These are phyloP conservation scores for Himalopsyche kuldschensis DNA, from an alignment of 2,888 invertebrate genomes.

Conservation along the genomic window DNA sequence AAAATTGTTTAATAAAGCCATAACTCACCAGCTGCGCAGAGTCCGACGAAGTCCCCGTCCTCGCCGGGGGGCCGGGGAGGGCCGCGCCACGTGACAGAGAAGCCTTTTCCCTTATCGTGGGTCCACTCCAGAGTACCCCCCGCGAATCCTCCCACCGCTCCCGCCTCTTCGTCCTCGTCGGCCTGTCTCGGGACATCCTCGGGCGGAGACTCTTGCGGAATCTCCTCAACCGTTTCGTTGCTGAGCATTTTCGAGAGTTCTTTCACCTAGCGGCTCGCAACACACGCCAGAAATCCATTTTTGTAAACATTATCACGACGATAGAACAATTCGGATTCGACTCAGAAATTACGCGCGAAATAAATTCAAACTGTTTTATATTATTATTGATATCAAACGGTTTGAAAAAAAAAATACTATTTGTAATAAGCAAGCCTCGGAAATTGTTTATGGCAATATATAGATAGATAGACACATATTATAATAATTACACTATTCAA, in stretches of 20 bases:
- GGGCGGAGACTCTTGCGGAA: not conserved
- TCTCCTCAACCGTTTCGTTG: not conserved
- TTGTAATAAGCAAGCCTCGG: not conserved
- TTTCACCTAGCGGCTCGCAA: not conserved
- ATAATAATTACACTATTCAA: too few relatives aligned
- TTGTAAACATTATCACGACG: not conserved
- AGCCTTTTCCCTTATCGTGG: conserved; percentile 50
- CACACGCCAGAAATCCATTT: not conserved
- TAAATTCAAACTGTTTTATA: not conserved
- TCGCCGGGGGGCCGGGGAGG: conserved; percentile 42
- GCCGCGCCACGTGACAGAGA: conserved; percentile 55
- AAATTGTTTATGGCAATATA: too few relatives aligned
- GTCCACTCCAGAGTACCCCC: conserved; percentile 48
- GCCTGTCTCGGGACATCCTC: not conserved
- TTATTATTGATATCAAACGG: not conserved
- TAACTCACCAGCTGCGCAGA: conserved; percentile 60
- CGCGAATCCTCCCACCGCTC: not conserved
- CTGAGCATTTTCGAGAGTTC: not conserved
- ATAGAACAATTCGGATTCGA: not conserved
- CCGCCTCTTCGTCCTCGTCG: not conserved
- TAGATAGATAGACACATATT: too few relatives aligned
- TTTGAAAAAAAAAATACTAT: not conserved
- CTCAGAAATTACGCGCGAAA: not conserved
- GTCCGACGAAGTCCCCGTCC: conserved; percentile 60
- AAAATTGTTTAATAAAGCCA: not conserved